Percentiles rank a stretch among this genome's conserved stretches.
These are phyloP conservation scores for Heliconius cydno DNA, from an alignment of 2,888 invertebrate species.

Conservation along the genomic window DNA sequence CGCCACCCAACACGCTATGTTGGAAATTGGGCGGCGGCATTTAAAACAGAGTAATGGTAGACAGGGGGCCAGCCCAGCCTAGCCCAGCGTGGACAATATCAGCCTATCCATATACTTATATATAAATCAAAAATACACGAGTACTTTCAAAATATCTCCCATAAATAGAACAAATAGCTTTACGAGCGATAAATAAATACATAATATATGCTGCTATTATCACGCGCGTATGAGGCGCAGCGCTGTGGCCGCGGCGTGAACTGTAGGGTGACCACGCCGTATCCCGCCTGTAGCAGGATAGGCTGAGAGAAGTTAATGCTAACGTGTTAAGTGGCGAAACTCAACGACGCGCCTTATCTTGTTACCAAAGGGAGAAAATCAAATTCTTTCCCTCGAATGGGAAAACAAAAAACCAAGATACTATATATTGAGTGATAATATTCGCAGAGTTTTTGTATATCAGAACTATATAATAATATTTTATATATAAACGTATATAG, in stretches of 20 bases:
- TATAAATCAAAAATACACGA: background rate
- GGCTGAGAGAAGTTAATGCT: background rate
- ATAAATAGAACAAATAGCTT: constrained; percentile 28
- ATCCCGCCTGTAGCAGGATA: background rate
- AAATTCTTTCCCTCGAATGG: background rate
- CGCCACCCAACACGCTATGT: background rate
- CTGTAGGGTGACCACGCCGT: constrained; percentile 35
- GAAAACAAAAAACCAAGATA: background rate
- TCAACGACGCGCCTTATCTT: background rate
- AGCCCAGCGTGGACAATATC: too few relatives aligned
- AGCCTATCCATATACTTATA: background rate
- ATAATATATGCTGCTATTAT: constrained; percentile 31
- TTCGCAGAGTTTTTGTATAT: too few relatives aligned
- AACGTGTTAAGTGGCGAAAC: background rate
- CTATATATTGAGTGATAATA: too few relatives aligned
- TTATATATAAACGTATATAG: too few relatives aligned
- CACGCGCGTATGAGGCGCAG: constrained; percentile 41
- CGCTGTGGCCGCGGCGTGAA: constrained; percentile 46
- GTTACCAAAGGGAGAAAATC: background rate
- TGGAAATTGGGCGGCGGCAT: too few relatives aligned
- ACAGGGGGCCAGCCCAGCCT: too few relatives aligned
- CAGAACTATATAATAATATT: too few relatives aligned
- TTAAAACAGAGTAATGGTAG: too few relatives aligned
- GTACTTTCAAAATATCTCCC: constrained; percentile 13
- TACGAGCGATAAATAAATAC: constrained; percentile 20